These are phyloP conservation scores for Sclerodermus sp. DNA, from an alignment of 2,888 invertebrate genomes.

Conservation along the genomic window DNA sequence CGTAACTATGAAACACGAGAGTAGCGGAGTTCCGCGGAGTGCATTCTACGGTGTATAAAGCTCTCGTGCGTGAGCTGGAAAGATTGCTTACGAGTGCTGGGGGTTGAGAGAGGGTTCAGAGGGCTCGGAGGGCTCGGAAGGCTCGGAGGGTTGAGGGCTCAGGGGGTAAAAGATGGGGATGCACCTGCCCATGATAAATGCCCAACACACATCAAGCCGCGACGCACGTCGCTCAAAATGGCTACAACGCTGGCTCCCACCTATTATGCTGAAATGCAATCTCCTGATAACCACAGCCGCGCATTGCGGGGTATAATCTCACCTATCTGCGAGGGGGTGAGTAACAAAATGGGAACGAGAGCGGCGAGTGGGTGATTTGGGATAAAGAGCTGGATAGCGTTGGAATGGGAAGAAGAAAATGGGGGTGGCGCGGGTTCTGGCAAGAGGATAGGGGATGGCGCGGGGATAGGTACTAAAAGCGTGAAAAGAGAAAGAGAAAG, in stretches of 20 bases:
- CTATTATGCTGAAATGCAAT: slow-evolving; percentile 49
- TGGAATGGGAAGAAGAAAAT: slow-evolving; percentile 8
- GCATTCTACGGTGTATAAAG: too few species aligned
- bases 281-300: slow-evolving; percentile 41
- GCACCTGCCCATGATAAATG: slow-evolving; percentile 41
- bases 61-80: too few species aligned
- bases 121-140: slow-evolving; percentile 8
- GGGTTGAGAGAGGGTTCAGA: slow-evolving; percentile 3
- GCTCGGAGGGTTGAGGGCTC: slow-evolving; percentile 5
- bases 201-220: slow-evolving; percentile 33
- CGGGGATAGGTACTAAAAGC: slow-evolving; percentile 6
- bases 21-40: too few species aligned
- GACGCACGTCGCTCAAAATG: slow-evolving; percentile 39
- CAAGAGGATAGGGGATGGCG: slow-evolving; percentile 5
- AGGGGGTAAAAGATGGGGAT: slow-evolving; percentile 6
- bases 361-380: slow-evolving; percentile 26
- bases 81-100: background rate
- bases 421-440: slow-evolving; percentile 3
- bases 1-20: background rate
- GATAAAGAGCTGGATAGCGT: slow-evolving; percentile 26
- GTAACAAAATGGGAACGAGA: slow-evolving; percentile 29
- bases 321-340: slow-evolving; percentile 24
- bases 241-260: slow-evolving; percentile 28
- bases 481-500: background rate
- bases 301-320: slow-evolving; percentile 39